These are phyloP conservation scores for Scolopax rusticola DNA, from an alignment of 2,797 vertebrate genomes.

Conservation along the genomic window DNA sequence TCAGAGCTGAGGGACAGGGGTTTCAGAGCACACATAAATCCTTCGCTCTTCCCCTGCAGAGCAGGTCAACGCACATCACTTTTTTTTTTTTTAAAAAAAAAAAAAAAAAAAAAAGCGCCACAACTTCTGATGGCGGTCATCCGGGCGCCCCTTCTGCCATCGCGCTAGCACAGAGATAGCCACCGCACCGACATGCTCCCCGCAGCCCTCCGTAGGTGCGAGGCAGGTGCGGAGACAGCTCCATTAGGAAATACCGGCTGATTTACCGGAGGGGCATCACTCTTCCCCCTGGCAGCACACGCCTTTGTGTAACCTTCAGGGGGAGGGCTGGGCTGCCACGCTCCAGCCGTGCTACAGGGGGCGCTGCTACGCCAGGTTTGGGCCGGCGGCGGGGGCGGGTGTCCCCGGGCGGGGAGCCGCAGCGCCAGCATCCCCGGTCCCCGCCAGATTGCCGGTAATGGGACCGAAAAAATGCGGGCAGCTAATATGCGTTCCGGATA, in stretches of 20 bases:
- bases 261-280: not conserved
- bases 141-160: not conserved
- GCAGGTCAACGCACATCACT: not conserved
- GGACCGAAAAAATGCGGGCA: not conserved
- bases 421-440: not conserved
- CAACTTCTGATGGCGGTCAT: not conserved
- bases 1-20: not conserved
- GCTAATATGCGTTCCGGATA: rapidly evolving
- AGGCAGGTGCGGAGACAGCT: not conserved
- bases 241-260: not conserved
- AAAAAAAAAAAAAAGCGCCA: not conserved
- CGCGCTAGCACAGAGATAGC: not conserved
- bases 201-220: not conserved
- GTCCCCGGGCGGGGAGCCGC: not conserved
- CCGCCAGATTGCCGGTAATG: rapidly evolving
- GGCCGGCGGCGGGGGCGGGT: not conserved
- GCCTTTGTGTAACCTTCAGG: not conserved
- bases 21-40: conserved; percentile 6
- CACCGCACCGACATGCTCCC: rapidly evolving
- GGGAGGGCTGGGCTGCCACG: not conserved
- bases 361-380: not conserved
- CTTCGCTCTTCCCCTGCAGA: not conserved
- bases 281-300: not conserved
- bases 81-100: not conserved
- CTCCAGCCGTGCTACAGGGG: not conserved